Conservation (phyloP, 2,113 vertebrate species). For the Tor tambroides region DNA sequence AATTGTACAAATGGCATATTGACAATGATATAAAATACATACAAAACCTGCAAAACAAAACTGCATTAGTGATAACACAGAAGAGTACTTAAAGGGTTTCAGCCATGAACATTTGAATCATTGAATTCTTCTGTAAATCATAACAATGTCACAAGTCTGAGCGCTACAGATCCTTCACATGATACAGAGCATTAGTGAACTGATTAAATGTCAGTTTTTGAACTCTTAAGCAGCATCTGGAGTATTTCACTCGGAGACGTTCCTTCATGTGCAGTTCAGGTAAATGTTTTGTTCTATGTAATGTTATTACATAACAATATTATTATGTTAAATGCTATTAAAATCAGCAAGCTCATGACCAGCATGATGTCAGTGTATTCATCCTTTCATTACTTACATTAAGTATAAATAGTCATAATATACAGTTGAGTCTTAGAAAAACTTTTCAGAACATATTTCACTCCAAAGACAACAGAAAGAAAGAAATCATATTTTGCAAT, state of each 20-base stretch:
- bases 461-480: not conserved
- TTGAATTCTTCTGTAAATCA: too few relatives aligned
- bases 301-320: not conserved
- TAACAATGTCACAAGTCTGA: not conserved
- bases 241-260: not conserved
- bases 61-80: not conserved
- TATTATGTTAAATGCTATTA: not conserved
- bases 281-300: not conserved
- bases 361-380: not conserved
- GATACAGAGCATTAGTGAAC: too few relatives aligned
- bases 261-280: not conserved
- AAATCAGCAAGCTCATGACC: constrained; percentile 9
- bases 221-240: not conserved
- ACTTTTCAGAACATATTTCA: not conserved
- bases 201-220: not conserved
- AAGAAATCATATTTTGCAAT: too few relatives aligned
- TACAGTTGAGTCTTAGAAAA: not conserved
- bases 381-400: not conserved
- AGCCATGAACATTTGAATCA: too few relatives aligned
- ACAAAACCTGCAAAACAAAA: not conserved
- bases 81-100: too few relatives aligned
- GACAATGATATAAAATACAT: not conserved
- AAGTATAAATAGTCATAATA: not conserved
- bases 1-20: not conserved
- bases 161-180: not conserved